Conservation (phyloP, 2,113 vertebrate genomes). For the Megaleporinus macrocephalus region DNA sequence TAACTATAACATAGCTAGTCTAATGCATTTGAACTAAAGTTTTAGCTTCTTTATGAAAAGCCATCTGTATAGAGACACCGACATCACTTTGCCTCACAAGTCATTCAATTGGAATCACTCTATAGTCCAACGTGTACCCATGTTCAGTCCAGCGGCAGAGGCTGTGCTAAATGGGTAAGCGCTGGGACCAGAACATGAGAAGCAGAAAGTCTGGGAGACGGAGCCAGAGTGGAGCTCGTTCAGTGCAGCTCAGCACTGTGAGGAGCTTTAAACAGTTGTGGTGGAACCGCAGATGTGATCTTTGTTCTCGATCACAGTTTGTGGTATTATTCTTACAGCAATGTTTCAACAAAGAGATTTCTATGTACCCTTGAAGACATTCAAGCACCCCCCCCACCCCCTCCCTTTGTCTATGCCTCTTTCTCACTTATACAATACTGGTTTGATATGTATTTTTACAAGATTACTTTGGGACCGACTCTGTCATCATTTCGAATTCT, state of each 20-base stretch:
- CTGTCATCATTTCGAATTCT: background rate
- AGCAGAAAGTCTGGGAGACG: background rate
- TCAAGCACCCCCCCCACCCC: background rate
- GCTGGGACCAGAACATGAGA: background rate
- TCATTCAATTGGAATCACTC: background rate
- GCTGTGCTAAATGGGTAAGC: background rate
- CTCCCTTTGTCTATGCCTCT: background rate
- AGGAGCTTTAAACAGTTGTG: conserved; percentile 28
- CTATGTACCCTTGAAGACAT: background rate
- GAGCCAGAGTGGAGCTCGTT: background rate
- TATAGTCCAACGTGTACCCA: background rate
- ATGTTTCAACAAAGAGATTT: background rate
- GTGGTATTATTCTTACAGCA: background rate
- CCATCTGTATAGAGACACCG: background rate
- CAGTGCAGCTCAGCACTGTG: conserved; percentile 1
- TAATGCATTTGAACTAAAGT: background rate
- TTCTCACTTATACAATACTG: background rate
- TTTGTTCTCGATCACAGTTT: background rate
- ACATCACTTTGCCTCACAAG: background rate
- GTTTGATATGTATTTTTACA: background rate
- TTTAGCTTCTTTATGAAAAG: background rate
- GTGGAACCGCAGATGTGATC: background rate
- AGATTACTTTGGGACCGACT: background rate
- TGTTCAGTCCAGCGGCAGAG: background rate
- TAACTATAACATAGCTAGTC: too few relatives aligned